phyloP scores from a whole-genome alignment of 2,113 vertebrate species.

The Anas platyrhynchos region DNA sequence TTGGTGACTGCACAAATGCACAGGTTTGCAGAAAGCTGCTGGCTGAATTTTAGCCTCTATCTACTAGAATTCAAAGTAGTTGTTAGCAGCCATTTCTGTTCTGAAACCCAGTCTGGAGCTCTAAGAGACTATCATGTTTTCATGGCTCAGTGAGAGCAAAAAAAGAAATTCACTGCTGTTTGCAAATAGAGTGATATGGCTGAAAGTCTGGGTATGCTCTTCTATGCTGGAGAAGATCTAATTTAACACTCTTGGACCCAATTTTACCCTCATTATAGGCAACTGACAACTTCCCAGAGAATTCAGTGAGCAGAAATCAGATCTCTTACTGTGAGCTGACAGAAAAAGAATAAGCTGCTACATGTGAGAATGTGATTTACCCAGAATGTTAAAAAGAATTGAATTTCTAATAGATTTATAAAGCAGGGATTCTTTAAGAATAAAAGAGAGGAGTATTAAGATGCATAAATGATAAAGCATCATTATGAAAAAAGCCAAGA shows the following conservation, averaged over 20 bases:
- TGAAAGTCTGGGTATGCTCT: neutral
- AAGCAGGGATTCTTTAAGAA: neutral
- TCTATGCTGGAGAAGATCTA: neutral
- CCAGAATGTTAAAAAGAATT: neutral
- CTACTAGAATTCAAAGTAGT: neutral
- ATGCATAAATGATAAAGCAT: neutral
- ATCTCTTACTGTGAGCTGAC: neutral
- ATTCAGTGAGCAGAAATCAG: neutral
- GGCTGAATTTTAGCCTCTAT: neutral
- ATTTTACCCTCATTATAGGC: conserved; percentile 3
- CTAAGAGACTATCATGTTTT: neutral
- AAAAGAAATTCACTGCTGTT: conserved; percentile 8
- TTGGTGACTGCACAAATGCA: neutral
- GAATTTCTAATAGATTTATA: neutral
- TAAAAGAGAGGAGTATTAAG: neutral
- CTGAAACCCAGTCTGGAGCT: neutral
- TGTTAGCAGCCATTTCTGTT: neutral
- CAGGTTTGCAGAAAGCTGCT: neutral
- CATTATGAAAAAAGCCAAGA: neutral
- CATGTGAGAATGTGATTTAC: neutral
- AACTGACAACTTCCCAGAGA: neutral
- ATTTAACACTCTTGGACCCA: neutral
- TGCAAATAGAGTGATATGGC: neutral
- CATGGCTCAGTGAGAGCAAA: neutral
- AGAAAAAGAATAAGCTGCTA: conserved; percentile 2